These are phyloP conservation scores for Brachionus paranguensis DNA, from an alignment of 1,140 invertebrate genomes.

Conservation along the genomic window DNA sequence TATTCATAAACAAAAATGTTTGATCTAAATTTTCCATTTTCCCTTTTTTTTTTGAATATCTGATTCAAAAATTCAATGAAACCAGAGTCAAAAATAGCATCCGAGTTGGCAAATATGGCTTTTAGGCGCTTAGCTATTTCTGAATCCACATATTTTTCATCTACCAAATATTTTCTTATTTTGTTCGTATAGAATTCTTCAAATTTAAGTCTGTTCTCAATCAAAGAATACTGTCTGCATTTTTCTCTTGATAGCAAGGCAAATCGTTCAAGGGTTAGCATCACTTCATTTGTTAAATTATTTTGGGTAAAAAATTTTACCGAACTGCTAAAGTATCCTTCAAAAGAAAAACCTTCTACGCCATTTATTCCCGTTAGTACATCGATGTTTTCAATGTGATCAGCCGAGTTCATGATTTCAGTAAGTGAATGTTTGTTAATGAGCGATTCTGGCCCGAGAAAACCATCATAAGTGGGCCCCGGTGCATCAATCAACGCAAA, in stretches of 20 bases:
- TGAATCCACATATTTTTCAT: neutral
- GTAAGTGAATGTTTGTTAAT: neutral
- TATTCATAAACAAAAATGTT: conserved; percentile 38
- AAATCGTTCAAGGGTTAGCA: conserved; percentile 11
- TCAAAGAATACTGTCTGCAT: conserved; percentile 10
- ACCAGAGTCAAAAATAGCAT: conserved; percentile 29
- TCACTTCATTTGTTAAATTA: conserved; percentile 31
- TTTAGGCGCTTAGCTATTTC: neutral
- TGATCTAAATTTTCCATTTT: neutral
- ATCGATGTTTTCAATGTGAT: conserved; percentile 8
- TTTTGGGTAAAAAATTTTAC: conserved; percentile 36
- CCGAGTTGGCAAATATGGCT: conserved; percentile 35
- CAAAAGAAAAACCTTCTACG: conserved; percentile 30
- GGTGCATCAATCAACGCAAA: conserved; percentile 34
- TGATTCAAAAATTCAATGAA: conserved; percentile 16
- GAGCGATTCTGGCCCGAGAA: neutral
- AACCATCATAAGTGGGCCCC: conserved; percentile 20
- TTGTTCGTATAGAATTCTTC: conserved; percentile 2
- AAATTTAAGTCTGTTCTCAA: neutral
- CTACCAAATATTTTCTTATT: neutral
- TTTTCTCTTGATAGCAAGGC: conserved; percentile 20
- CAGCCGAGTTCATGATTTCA: neutral
- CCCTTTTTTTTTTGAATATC: neutral
- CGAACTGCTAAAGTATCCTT: conserved; percentile 28
- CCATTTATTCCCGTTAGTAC: conserved; percentile 24